Evolutionary conservation across 2,797 vertebrate genomes (phyloP), one percentile per base, ranked within the genome.

Genomic region (Arnoldichthys spilopterus): DNA sequence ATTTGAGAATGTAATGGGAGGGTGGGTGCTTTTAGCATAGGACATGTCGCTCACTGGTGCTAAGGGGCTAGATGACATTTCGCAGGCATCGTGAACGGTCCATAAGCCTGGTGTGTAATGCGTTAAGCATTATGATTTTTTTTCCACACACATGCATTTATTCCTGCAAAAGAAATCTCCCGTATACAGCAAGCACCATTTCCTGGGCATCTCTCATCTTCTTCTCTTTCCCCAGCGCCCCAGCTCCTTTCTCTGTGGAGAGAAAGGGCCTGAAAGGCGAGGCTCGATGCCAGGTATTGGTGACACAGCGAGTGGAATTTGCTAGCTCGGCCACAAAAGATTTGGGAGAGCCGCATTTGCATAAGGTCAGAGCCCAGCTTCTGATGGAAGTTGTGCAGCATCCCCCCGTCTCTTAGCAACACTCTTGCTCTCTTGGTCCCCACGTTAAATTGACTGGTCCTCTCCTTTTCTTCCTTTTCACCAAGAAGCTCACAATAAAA

Each of bases 381-480:
- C 95, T 94, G 96, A 95, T 94, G 95, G 95, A 97, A 97, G 95
- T 97, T 97, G 91, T 94, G 92, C 95, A 95, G 95, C 96, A 96
- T 98, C 96, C 75, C 77, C 91, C 95, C 89, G 97, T 99, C 95
- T 97, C 97, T 96, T 98, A 98, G 97, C 97, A 98, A 99, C 97
- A 94, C 95, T 92, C 95, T 89, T 94, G 94, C 94, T 93, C 95
- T 94, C 93, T 94, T 93, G 94, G 94, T 94, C 94, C 90, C 91
- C 90, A 94, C 91, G 92, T 93, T 94, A 95, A 95, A 95, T 94
- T 95, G 94, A 96, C 95, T 96, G 95, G 94, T 96, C 95, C 94
- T 94, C 94, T 94, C 95, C 95, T 95, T 79, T 96, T 98, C 95
- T 94, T 97, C 95, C 94, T 93, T 96, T 95, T 96, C 95, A 96